phyloP scores from a whole-genome alignment of 2,113 vertebrate species.

The Mustela lutreola region DNA sequence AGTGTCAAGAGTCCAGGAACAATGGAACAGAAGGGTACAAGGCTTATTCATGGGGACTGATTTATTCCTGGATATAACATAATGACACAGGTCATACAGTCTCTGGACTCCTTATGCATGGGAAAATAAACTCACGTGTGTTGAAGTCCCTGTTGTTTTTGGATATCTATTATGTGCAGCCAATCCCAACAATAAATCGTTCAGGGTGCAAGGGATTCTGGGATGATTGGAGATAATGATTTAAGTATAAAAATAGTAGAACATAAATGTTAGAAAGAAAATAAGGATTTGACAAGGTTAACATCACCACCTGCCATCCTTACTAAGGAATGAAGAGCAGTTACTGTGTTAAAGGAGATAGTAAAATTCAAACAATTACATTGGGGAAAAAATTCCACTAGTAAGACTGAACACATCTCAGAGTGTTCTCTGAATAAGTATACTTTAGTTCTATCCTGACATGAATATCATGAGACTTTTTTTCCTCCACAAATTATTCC shows the following conservation, averaged over 20 bases:
- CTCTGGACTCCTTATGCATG: not conserved
- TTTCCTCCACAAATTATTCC: not conserved
- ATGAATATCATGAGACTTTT: not conserved
- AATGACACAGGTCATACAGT: no score
- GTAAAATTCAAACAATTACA: not conserved
- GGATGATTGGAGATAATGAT: not conserved
- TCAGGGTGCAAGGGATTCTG: not conserved
- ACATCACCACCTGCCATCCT: fast-evolving
- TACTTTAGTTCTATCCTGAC: fast-evolving
- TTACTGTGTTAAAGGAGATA: not conserved
- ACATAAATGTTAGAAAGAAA: not conserved
- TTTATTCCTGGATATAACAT: not conserved
- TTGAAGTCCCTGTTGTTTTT: not conserved
- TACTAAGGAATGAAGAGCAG: not conserved
- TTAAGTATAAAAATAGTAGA: not conserved
- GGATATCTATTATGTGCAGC: not conserved
- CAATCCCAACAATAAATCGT: not conserved
- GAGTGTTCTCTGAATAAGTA: not conserved
- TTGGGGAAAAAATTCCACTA: not conserved
- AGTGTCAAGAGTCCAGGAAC: no score
- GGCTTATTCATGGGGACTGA: fast-evolving
- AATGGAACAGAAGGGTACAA: not conserved
- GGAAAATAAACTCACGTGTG: not conserved
- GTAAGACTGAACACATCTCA: not conserved
- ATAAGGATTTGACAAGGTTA: not conserved